Evolutionary conservation across 2,797 vertebrate species (phyloP).

Genomic region (Chaetodon trifasciatus): DNA sequence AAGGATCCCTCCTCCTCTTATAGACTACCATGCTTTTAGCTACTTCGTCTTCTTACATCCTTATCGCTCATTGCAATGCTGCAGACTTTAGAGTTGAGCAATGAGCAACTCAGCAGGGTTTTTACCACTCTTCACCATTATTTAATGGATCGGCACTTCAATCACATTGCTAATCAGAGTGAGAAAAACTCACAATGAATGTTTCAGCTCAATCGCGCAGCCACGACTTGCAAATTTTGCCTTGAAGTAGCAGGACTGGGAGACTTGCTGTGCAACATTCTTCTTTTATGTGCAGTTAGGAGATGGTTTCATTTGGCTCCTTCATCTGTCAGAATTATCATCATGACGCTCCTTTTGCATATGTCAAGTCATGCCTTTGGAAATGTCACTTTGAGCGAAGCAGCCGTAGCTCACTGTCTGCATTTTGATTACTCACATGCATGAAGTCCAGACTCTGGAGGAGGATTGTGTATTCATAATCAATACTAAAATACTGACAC

Average conservation of each 20-base stretch:
- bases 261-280: slow-evolving; percentile 23
- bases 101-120: slow-evolving; percentile 57
- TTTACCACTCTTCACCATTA: slow-evolving; percentile 52
- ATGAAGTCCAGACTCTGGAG: slow-evolving; percentile 68
- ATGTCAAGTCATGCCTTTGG: slow-evolving; percentile 83
- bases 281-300: slow-evolving; percentile 65
- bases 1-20: slow-evolving; percentile 63
- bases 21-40: slow-evolving; percentile 52
- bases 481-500: slow-evolving; percentile 64
- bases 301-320: slow-evolving; percentile 55
- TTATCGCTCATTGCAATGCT: slow-evolving; percentile 59
- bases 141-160: slow-evolving; percentile 67
- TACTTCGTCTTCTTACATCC: too few species aligned
- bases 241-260: slow-evolving; percentile 51
- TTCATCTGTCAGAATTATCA: slow-evolving; percentile 67
- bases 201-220: slow-evolving; percentile 55
- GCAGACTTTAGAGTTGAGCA: slow-evolving; percentile 66
- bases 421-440: slow-evolving; percentile 76
- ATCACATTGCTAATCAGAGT: slow-evolving; percentile 66
- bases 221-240: slow-evolving; percentile 36
- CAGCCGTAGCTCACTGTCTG: slow-evolving; percentile 68
- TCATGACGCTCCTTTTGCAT: slow-evolving; percentile 71
- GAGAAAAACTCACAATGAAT: slow-evolving; percentile 58
- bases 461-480: slow-evolving; percentile 73
- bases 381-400: slow-evolving; percentile 79